Conservation (phyloP, 2,797 vertebrate genomes). For the Denticeps clupeoides region DNA sequence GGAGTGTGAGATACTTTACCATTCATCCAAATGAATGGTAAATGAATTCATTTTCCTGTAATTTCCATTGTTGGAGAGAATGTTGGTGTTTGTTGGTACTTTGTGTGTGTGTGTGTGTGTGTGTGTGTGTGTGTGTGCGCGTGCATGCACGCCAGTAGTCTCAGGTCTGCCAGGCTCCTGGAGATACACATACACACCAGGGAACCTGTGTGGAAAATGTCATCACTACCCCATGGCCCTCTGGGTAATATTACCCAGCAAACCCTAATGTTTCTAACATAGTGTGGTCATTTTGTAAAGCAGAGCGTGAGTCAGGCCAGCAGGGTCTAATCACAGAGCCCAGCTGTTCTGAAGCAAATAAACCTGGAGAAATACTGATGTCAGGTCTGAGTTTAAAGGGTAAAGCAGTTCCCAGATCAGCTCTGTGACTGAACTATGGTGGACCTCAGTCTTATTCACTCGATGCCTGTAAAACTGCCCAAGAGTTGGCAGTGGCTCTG, state of each 20-base stretch:
- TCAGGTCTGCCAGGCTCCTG: constrained; percentile 34
- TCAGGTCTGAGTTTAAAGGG: too few relatives aligned
- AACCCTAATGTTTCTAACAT: constrained; percentile 8
- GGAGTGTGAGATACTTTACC: too few relatives aligned
- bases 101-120: neutral
- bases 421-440: too few relatives aligned
- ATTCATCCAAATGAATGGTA: too few relatives aligned
- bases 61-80: neutral
- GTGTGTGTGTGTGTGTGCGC: neutral
- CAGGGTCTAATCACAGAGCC: too few relatives aligned
- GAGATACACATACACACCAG: constrained; percentile 13
- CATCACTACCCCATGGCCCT: constrained; percentile 9
- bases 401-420: too few relatives aligned
- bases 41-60: too few relatives aligned
- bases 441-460: too few relatives aligned
- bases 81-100: constrained; percentile 19
- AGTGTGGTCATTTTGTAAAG: neutral
- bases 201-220: constrained; percentile 23
- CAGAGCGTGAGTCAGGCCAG: constrained; percentile 1
- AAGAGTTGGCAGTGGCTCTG: too few relatives aligned
- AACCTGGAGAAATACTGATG: too few relatives aligned
- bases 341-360: too few relatives aligned
- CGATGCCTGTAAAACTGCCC: too few relatives aligned
- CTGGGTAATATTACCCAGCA: constrained; percentile 27
- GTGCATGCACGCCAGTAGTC: neutral